These are phyloP conservation scores for Neosalanx taihuensis DNA, from an alignment of 2,797 vertebrate genomes.

Conservation along the genomic window DNA sequence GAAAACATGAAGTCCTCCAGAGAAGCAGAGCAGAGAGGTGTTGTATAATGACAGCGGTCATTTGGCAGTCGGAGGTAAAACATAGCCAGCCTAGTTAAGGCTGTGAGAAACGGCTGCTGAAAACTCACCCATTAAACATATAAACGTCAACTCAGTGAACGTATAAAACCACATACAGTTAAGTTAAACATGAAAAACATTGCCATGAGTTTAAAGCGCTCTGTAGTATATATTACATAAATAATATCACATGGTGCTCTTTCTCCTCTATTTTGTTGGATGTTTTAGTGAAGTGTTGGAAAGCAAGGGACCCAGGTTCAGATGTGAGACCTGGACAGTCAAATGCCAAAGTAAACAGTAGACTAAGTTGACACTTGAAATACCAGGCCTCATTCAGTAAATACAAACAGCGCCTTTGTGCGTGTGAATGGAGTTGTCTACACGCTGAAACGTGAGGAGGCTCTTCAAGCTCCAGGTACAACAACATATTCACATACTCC, in stretches of 20 bases:
- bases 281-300: not conserved
- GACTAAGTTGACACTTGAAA: constrained; percentile 17
- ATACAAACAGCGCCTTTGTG: constrained; percentile 13
- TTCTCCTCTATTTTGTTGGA: not conserved
- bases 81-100: not conserved
- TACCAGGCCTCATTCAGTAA: not conserved
- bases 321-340: constrained; percentile 3
- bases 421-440: constrained; percentile 18
- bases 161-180: not conserved
- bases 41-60: constrained; percentile 7
- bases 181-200: not conserved
- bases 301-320: not conserved
- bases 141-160: not conserved
- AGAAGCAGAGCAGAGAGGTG: constrained; percentile 21
- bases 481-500: constrained; percentile 12
- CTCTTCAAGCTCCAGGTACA: not conserved
- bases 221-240: not conserved
- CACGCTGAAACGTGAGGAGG: constrained; percentile 15
- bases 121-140: not conserved
- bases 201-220: not conserved
- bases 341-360: constrained; percentile 12
- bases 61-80: not conserved
- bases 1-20: constrained; percentile 21
- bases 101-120: not conserved
- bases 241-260: not conserved